Evolutionary conservation across 1,140 invertebrate species (phyloP).

Genomic region (Calliopsis andreniformis): DNA sequence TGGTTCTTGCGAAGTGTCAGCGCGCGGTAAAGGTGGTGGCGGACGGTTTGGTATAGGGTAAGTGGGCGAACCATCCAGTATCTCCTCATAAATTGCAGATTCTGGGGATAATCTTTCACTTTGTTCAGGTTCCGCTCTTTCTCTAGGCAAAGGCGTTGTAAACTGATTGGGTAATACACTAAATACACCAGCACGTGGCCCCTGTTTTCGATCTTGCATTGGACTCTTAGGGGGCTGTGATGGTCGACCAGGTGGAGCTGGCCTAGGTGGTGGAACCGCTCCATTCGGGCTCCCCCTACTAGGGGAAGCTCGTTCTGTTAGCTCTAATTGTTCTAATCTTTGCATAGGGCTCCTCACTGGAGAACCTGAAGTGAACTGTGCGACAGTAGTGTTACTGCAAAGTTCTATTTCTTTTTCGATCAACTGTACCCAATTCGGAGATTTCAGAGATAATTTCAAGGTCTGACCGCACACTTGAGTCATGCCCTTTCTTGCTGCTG

Average conservation of each 20-base stretch:
- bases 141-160: not conserved
- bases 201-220: conserved; percentile 65
- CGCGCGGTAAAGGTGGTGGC: conserved; percentile 75
- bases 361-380: conserved; percentile 84
- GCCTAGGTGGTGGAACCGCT: conserved; percentile 70
- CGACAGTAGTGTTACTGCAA: conserved; percentile 91
- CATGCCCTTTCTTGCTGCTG: conserved; percentile 85
- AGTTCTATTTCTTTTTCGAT: conserved; percentile 91
- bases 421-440: conserved; percentile 90
- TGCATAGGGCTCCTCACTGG: conserved; percentile 56
- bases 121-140: conserved; percentile 45
- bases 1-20: conserved; percentile 72
- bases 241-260: conserved; percentile 83
- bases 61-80: conserved; percentile 78
- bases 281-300: conserved; percentile 69
- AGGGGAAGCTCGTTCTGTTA: conserved; percentile 60
- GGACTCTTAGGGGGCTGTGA: conserved; percentile 80
- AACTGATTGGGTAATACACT: conserved; percentile 64
- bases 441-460: conserved; percentile 90
- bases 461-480: conserved; percentile 86
- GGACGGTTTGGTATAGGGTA: conserved; percentile 76
- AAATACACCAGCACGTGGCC: conserved; percentile 76
- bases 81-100: conserved; percentile 83
- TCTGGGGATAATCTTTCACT: conserved; percentile 73
- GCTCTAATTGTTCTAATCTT: conserved; percentile 78